Percentiles rank a stretch among this genome's conserved stretches.
Conservation (phyloP, 2,888 invertebrate species). For the Blomia tropicalis region DNA sequence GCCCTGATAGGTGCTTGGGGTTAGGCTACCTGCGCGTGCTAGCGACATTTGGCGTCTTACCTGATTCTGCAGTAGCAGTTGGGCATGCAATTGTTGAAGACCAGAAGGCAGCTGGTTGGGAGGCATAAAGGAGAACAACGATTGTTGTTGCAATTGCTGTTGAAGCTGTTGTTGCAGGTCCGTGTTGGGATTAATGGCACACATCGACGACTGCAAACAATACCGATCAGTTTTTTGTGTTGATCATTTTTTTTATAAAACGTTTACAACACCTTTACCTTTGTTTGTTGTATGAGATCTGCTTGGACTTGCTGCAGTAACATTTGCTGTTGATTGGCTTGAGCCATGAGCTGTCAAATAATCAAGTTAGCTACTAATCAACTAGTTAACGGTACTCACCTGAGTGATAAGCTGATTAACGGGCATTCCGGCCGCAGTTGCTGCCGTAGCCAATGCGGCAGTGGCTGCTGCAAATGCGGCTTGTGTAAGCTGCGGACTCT, state of each 20-base stretch:
- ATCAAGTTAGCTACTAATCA: background rate
- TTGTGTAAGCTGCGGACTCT: constrained; percentile 23
- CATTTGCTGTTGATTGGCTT: constrained; percentile 34
- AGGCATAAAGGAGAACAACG: background rate
- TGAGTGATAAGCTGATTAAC: constrained; percentile 36
- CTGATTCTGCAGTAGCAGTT: constrained; percentile 61
- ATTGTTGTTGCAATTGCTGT: constrained; percentile 41
- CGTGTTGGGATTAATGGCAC: background rate
- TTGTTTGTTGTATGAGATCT: constrained; percentile 29
- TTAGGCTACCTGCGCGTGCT: background rate
- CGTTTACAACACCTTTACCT: too few species aligned
- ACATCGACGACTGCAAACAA: constrained; percentile 7
- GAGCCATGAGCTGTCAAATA: constrained; percentile 35
- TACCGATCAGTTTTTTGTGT: too few species aligned
- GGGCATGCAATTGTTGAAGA: constrained; percentile 43
- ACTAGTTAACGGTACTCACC: background rate
- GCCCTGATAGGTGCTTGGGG: background rate
- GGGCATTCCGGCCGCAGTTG: constrained; percentile 39
- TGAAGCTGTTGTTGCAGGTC: constrained; percentile 38
- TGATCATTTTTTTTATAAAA: too few species aligned
- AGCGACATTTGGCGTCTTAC: constrained; percentile 35
- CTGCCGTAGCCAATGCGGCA: constrained; percentile 37
- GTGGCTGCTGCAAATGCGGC: constrained; percentile 32
- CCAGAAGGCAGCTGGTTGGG: constrained; percentile 37
- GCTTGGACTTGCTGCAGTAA: constrained; percentile 38